These are phyloP conservation scores for Halcyon chelicuti DNA, from an alignment of 2,797 vertebrate genomes.

Conservation along the genomic window DNA sequence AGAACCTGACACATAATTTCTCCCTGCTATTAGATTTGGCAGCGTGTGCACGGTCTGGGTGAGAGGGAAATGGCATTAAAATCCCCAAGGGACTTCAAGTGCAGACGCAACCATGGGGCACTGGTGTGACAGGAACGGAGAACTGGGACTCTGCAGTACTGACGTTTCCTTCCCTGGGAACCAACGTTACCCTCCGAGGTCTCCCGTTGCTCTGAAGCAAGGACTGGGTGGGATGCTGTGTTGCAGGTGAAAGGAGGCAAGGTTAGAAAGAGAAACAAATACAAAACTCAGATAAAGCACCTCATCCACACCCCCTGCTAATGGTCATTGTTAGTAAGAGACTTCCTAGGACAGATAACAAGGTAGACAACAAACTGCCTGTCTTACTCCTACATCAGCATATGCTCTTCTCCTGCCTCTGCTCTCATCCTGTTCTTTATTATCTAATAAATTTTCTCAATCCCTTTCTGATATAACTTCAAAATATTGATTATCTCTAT, in stretches of 20 bases:
- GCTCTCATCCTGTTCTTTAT: neutral
- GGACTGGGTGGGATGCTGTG: neutral
- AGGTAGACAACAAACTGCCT: neutral
- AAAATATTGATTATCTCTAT: neutral
- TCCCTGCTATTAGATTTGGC: neutral
- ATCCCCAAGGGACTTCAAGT: neutral
- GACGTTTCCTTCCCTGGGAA: neutral
- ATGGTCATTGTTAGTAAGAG: neutral
- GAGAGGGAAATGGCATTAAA: neutral
- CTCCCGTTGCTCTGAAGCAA: neutral
- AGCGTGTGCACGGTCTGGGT: neutral
- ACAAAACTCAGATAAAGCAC: neutral
- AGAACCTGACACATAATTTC: slow-evolving; percentile 19
- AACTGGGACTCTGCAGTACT: neutral
- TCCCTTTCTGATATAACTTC: neutral
- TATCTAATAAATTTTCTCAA: neutral
- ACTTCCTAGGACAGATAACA: neutral
- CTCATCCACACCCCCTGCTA: neutral
- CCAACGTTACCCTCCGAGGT: neutral
- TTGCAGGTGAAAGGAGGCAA: neutral
- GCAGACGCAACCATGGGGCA: neutral
- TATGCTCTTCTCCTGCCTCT: neutral
- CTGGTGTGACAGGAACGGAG: neutral
- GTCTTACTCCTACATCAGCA: neutral
- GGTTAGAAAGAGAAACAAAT: neutral